A percentile compares a stretch with the other conserved stretches of the same genome.
Conservation (phyloP, 92 coral and sea anemone species). For the Virgularia gustaviana region DNA sequence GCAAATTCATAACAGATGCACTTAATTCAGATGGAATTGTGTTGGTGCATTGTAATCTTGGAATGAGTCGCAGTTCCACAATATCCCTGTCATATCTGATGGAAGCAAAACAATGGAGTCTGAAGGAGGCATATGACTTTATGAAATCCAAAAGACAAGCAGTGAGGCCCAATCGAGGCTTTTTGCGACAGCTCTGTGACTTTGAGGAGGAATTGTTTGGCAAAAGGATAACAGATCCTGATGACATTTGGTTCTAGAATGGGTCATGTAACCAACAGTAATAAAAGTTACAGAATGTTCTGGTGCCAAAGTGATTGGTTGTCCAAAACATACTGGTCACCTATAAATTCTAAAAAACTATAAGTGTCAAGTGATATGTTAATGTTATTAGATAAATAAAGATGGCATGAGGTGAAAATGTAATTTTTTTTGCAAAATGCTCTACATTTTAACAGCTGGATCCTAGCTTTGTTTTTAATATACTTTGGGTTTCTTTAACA, state of each 20-base stretch:
- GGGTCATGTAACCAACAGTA: too few species aligned
- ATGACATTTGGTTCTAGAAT: slow-evolving; percentile 81
- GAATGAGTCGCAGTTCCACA: slow-evolving; percentile 95
- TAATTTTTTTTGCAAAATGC: too few species aligned
- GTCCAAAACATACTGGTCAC: too few species aligned
- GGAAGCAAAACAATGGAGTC: slow-evolving; percentile 71
- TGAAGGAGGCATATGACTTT: slow-evolving; percentile 72
- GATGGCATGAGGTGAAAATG: too few species aligned
- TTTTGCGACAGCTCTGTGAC: slow-evolving; percentile 69
- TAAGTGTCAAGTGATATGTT: too few species aligned
- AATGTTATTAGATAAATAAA: too few species aligned
- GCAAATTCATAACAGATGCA: slow-evolving; percentile 64
- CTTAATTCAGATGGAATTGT: slow-evolving; percentile 70
- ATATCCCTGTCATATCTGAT: slow-evolving; percentile 78
- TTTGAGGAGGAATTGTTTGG: slow-evolving; percentile 81
- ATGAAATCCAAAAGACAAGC: slow-evolving; percentile 78
- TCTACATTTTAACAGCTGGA: too few species aligned
- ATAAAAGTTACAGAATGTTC: too few species aligned
- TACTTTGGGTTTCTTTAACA: too few species aligned
- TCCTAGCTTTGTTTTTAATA: too few species aligned
- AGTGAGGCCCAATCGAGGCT: slow-evolving; percentile 87
- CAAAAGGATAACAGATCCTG: slow-evolving; percentile 69
- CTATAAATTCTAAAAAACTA: too few species aligned
- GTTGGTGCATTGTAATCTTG: slow-evolving; percentile 90
- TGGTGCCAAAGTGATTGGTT: too few species aligned